phyloP scores from a whole-genome alignment of 1,140 invertebrate species.

The Hestina assimilis region DNA sequence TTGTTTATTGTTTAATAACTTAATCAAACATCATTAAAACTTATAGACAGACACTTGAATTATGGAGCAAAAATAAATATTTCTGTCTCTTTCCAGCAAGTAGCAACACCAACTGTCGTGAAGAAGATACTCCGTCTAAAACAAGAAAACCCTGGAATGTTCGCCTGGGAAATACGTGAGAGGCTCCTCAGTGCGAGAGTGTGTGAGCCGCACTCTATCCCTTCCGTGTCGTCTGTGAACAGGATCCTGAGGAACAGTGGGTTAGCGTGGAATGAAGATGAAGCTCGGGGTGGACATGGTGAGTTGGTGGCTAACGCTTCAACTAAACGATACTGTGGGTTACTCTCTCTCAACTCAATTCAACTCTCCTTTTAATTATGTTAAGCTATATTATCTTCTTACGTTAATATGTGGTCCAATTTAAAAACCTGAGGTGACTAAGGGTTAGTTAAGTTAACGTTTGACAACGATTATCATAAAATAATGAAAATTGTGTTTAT shows the following conservation, averaged over 20 bases:
- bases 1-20: too few relatives aligned
- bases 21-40: too few relatives aligned
- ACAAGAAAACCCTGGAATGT: conserved; percentile 94
- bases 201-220: conserved; percentile 91
- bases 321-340: too few relatives aligned
- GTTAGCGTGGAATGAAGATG: conserved; percentile 81
- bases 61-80: background rate
- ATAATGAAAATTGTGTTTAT: too few relatives aligned
- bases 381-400: too few relatives aligned
- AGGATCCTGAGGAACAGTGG: conserved; percentile 93
- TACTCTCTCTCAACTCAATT: too few relatives aligned
- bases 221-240: conserved; percentile 96
- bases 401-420: too few relatives aligned
- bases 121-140: conserved; percentile 94
- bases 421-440: too few relatives aligned
- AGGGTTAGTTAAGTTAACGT: too few relatives aligned
- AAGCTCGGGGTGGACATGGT: conserved; percentile 56
- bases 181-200: conserved; percentile 89
- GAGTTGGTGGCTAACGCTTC: conserved; percentile 3
- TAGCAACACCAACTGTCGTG: conserved; percentile 94
- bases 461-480: too few relatives aligned
- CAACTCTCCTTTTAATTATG: too few relatives aligned
- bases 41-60: too few relatives aligned
- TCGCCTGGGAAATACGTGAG: conserved; percentile 96
- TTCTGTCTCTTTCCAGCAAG: conserved; percentile 85